These are phyloP conservation scores for Cyprinella venusta DNA, from an alignment of 2,797 vertebrate genomes.

Conservation along the genomic window DNA sequence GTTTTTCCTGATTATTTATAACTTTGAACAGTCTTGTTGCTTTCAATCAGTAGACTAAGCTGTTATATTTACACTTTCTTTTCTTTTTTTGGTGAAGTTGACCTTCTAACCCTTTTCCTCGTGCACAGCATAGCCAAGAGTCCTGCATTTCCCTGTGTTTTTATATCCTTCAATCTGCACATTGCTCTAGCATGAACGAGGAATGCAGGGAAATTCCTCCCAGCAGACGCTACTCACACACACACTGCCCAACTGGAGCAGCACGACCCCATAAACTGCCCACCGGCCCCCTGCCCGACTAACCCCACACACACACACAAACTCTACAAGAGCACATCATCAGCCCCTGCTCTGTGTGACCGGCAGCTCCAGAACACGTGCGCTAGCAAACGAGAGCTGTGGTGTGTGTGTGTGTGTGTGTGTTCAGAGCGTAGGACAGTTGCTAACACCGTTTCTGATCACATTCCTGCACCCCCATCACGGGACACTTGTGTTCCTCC, in stretches of 20 bases:
- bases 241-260: constrained; percentile 40
- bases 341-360: background rate
- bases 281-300: constrained; percentile 42
- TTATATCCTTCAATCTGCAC: constrained; percentile 25
- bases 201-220: constrained; percentile 67
- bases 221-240: constrained; percentile 36
- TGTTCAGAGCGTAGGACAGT: background rate
- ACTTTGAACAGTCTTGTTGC: background rate
- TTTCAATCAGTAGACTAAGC: background rate
- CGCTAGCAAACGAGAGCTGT: background rate
- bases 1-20: background rate
- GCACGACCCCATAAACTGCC: constrained; percentile 29
- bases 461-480: constrained; percentile 1
- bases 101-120: background rate
- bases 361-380: background rate
- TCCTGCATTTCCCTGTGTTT: background rate
- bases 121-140: background rate
- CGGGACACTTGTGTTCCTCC: background rate
- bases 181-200: constrained; percentile 59
- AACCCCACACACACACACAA: constrained; percentile 18
- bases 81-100: background rate
- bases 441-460: background rate
- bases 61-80: background rate
- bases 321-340: background rate
- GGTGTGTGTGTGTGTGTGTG: background rate